phyloP scores from a whole-genome alignment of 2,113 vertebrate genomes.

The Larimichthys crocea region DNA sequence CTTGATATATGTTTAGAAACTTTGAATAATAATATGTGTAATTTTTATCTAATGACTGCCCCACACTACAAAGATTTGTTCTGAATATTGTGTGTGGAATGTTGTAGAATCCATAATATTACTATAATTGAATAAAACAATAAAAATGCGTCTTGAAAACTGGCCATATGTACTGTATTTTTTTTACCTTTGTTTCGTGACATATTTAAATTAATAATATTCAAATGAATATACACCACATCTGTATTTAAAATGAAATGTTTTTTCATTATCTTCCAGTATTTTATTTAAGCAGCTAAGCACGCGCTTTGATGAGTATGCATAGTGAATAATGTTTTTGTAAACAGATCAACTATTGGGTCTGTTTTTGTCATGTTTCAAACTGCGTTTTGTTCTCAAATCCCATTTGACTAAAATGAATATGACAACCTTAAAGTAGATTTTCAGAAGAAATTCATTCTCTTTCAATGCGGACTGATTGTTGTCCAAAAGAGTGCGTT shows the following conservation, averaged over 20 bases:
- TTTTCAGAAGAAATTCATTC: slow-evolving; percentile 76
- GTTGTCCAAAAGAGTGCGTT: slow-evolving; percentile 72
- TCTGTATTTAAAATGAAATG: slow-evolving; percentile 7
- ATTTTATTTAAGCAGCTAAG: slow-evolving; percentile 26
- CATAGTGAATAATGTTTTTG: slow-evolving; percentile 61
- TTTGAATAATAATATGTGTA: background rate
- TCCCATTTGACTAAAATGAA: slow-evolving; percentile 84
- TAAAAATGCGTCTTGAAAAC: background rate
- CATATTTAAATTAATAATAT: slow-evolving; percentile 16
- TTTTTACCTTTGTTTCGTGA: background rate
- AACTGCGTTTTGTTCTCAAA: slow-evolving; percentile 81
- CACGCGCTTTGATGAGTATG: slow-evolving; percentile 41
- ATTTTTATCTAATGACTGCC: background rate
- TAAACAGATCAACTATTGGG: slow-evolving; percentile 74
- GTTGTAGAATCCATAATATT: background rate
- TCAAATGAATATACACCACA: background rate
- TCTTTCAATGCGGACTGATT: slow-evolving; percentile 74
- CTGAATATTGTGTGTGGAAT: background rate
- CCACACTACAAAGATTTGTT: background rate
- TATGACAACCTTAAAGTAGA: slow-evolving; percentile 86
- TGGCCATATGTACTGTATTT: background rate
- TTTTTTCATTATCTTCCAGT: slow-evolving; percentile 14
- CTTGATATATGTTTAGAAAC: background rate
- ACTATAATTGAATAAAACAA: background rate
- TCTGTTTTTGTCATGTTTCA: slow-evolving; percentile 72